Evolutionary conservation across 2,888 invertebrate species (phyloP).

Genomic region (Yponomeuta malinellus): DNA sequence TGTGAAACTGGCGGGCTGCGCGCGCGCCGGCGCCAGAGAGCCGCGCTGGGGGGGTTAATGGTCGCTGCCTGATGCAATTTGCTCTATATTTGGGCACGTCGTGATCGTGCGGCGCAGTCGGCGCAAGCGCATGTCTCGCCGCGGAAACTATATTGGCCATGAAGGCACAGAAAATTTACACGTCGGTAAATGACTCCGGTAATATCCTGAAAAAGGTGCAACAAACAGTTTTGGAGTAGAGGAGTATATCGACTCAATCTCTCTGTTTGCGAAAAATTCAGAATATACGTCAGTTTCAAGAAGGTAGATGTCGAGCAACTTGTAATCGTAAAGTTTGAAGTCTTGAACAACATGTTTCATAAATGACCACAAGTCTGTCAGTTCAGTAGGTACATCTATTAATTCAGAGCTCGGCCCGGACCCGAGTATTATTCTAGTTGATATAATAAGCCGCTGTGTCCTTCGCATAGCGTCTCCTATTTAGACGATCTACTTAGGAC

Average conservation of each 20-base stretch:
- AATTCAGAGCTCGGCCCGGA: background rate
- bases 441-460: background rate
- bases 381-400: background rate
- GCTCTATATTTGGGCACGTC: slow-evolving; percentile 42
- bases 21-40: background rate
- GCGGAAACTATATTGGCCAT: background rate
- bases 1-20: slow-evolving; percentile 1
- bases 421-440: background rate
- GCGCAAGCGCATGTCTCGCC: background rate
- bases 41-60: slow-evolving; percentile 23
- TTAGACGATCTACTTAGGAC: background rate
- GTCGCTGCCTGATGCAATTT: slow-evolving; percentile 35
- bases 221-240: no score
- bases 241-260: no score
- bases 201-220: no score
- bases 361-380: background rate
- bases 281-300: no score
- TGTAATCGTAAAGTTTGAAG: no score
- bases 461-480: background rate
- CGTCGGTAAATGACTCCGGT: no score
- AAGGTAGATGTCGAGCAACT: no score
- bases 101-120: background rate
- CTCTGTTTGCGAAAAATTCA: no score
- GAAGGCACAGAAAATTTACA: background rate
- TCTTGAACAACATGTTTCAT: no score